These are phyloP conservation scores for Alexandromys fortis DNA, from an alignment of 2,113 vertebrate species.

Conservation along the genomic window DNA sequence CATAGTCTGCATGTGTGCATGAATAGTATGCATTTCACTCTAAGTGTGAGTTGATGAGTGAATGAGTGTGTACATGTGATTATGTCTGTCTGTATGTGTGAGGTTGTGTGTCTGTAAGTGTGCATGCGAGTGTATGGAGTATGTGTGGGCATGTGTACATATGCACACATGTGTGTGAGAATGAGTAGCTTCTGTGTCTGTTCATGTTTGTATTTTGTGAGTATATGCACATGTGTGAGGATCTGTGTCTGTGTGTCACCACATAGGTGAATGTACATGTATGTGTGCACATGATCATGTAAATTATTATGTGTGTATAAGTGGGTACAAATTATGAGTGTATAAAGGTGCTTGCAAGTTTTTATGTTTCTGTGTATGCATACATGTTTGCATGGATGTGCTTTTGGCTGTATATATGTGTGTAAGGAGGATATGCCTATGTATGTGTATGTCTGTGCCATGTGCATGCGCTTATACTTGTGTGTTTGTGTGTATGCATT, in stretches of 20 bases:
- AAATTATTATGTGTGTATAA: background rate
- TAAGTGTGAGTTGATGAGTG: background rate
- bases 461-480: too few species aligned
- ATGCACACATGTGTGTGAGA: background rate
- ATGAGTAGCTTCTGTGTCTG: background rate
- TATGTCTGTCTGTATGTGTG: background rate
- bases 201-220: background rate
- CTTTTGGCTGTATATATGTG: background rate
- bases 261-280: background rate
- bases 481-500: background rate
- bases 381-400: background rate
- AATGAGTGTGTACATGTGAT: background rate
- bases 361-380: background rate
- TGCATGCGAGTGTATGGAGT: background rate
- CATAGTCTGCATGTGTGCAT: background rate
- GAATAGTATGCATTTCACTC: background rate
- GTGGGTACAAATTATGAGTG: background rate
- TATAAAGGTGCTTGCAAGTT: background rate
- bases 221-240: background rate
- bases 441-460: background rate
- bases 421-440: too few species aligned
- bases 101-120: background rate
- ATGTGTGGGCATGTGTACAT: background rate
- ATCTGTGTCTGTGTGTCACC: background rate
- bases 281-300: background rate